phyloP scores from a whole-genome alignment of 1,140 invertebrate genomes.

The Lasioglossum albipes region DNA sequence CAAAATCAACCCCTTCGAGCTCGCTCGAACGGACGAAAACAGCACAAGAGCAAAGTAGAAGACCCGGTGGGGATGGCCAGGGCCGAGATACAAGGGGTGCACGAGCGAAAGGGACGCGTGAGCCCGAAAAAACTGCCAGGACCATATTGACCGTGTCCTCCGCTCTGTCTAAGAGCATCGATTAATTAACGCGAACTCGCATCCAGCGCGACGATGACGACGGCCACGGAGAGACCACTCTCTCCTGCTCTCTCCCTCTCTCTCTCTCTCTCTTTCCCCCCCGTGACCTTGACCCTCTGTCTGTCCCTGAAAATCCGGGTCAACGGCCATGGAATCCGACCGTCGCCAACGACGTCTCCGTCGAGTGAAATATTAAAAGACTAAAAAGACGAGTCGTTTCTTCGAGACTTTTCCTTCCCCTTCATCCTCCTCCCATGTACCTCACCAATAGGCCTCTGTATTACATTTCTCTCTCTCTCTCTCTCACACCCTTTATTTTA shows the following conservation, averaged over 20 bases:
- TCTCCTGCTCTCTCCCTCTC: not conserved
- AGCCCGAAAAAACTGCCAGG: conserved; percentile 59
- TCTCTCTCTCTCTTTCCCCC: not conserved
- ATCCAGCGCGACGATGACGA: conserved; percentile 50
- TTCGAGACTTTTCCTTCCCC: conserved; percentile 32
- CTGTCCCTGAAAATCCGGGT: conserved; percentile 45
- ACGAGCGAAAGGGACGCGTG: conserved; percentile 35
- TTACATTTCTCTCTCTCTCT: not conserved
- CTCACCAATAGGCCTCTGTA: conserved; percentile 5
- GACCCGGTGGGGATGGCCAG: not conserved
- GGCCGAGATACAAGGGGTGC: not conserved
- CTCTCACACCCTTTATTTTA: conserved; percentile 10
- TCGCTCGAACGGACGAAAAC: not conserved
- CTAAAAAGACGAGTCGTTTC: conserved; percentile 53
- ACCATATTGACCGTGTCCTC: conserved; percentile 66
- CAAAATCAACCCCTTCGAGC: not conserved
- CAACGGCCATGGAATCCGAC: conserved; percentile 20
- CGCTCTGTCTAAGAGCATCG: conserved; percentile 49
- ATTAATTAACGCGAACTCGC: conserved; percentile 64
- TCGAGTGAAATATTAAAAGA: conserved; percentile 62
- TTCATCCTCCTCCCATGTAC: too few species aligned
- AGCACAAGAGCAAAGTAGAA: not conserved
- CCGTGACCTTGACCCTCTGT: conserved; percentile 44
- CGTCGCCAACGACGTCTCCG: conserved; percentile 41
- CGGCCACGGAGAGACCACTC: conserved; percentile 5